Evolutionary conservation across 2,888 invertebrate genomes (phyloP), one percentile per base, ranked within the genome.

Genomic region (Ormyrus rosae): DNA sequence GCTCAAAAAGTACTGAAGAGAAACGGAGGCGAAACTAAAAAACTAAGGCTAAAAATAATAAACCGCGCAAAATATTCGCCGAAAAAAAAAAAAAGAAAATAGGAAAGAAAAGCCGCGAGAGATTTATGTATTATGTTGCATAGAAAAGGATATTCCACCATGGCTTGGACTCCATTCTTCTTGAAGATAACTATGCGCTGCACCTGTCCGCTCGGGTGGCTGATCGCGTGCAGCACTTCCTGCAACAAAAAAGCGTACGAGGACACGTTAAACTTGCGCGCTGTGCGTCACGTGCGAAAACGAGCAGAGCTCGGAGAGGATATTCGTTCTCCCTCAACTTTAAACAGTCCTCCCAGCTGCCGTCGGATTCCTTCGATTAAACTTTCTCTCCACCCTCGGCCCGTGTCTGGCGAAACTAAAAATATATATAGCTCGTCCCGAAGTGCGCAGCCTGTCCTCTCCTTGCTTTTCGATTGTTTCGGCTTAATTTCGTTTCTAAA

Each of bases 181-280:
- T 98, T 98, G 93, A 99, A 99, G 89, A 99, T 98, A 84, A 99
- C 99, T 92, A 99, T 98, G 90, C 99, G 95, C 86, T 97, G 94
- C 63, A 99, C 99, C 91, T 97, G 96, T 68, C 99, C 99, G 92
- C 96, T 97, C 83, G 97, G 95, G 87, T 95, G 94, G 92, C 98
- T 98, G 91, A 99, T 99, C 87, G 99, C 98, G 93, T 99, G 97
- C 91, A 99, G 94, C 81, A 99, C 99, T 92, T 99, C 98, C 98
- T 98, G 95, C 1, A 96, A 96, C 92, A 93, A 56, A 82, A 58
- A 75, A n/a, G n/a, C n/a, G 9, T 19, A 68, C 19, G 55, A 34
- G 55, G 51, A 45, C 8, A 46, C 55, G n/a, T 7, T 13, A n/a
- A n/a, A n/a, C n/a, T n/a, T n/a, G n/a, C n/a, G n/a, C n/a, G n/a